phyloP scores from a whole-genome alignment of 2,888 invertebrate species.

The Terebella lapidaria region DNA sequence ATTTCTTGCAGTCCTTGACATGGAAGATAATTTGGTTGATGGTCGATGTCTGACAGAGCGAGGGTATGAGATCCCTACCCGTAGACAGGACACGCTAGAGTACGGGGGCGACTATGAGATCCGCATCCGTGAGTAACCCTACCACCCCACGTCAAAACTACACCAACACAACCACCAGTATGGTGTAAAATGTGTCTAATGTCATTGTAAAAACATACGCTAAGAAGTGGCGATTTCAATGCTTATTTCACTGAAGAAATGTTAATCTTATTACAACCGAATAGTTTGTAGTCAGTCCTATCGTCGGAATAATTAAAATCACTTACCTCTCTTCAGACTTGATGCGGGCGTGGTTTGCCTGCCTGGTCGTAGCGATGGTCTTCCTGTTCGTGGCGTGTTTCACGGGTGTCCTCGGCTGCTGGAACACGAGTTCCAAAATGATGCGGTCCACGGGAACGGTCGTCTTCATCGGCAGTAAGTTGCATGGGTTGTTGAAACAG shows the following conservation, averaged over 20 bases:
- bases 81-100: neutral
- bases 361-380: neutral
- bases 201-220: too few relatives aligned
- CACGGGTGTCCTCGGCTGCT: neutral
- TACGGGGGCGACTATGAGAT: neutral
- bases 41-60: neutral
- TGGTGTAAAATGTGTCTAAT: too few relatives aligned
- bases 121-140: neutral
- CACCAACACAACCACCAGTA: too few relatives aligned
- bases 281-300: too few relatives aligned
- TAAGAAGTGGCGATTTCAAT: too few relatives aligned
- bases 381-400: neutral
- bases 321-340: neutral
- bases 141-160: too few relatives aligned
- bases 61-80: neutral
- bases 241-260: too few relatives aligned
- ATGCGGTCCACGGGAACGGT: neutral
- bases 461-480: neutral
- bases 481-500: too few relatives aligned
- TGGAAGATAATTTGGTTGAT: neutral
- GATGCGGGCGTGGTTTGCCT: neutral
- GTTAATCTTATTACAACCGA: too few relatives aligned
- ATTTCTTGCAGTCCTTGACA: too few relatives aligned
- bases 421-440: neutral
- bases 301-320: too few relatives aligned